Evolutionary conservation across 1,140 invertebrate species (phyloP).

Genomic region (Drosophila repletoides): DNA sequence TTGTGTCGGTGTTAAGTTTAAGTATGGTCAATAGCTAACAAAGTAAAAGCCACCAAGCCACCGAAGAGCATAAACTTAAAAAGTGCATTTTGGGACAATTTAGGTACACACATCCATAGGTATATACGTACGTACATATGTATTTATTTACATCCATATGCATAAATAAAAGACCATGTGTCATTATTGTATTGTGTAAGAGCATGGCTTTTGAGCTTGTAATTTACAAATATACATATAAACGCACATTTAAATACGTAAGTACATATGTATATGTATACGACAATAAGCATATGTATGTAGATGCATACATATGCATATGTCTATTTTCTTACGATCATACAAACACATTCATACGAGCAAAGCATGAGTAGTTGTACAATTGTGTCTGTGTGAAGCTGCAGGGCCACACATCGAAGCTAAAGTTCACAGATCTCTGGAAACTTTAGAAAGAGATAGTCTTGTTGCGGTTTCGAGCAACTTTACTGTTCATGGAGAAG

Average conservation of each 20-base stretch:
- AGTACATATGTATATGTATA: neutral
- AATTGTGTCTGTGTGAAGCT: constrained; percentile 23
- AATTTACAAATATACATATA: constrained; percentile 24
- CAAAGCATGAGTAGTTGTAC: constrained; percentile 3
- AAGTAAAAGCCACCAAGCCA: constrained; percentile 46
- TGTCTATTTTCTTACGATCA: neutral
- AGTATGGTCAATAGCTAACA: constrained; percentile 43
- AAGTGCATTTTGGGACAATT: constrained; percentile 17
- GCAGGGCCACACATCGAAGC: constrained; percentile 68
- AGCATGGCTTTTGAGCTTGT: constrained; percentile 70
- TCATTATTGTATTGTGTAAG: constrained; percentile 74
- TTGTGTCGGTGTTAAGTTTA: constrained; percentile 36
- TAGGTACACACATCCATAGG: constrained; percentile 19
- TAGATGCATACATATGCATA: neutral
- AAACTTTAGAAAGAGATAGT: constrained; percentile 77
- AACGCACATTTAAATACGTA: constrained; percentile 5
- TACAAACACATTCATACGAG: no score
- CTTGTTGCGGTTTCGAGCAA: constrained; percentile 60
- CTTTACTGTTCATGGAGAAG: constrained; percentile 52
- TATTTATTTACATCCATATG: no score
- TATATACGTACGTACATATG: neutral
- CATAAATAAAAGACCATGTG: constrained; percentile 55
- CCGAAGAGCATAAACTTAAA: constrained; percentile 44
- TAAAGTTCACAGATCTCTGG: constrained; percentile 74
- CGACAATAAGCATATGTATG: no score